phyloP scores from a whole-genome alignment of 2,888 invertebrate genomes.

The Herminia tarsipennalis region DNA sequence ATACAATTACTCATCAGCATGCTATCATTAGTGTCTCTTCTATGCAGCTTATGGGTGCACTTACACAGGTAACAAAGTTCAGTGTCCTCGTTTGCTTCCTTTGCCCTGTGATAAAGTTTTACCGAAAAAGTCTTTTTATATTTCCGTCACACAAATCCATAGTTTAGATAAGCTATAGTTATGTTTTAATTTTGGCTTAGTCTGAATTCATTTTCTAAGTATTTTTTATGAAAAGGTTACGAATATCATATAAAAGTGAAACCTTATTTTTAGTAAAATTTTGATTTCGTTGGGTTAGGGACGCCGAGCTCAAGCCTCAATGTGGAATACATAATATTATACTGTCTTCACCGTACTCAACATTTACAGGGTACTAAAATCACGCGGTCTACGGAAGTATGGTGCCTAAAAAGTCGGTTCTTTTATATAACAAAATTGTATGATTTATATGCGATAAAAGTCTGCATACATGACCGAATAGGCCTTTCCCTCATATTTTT shows the following conservation, averaged over 20 bases:
- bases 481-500: conserved; percentile 26
- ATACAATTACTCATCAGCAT: conserved; percentile 4
- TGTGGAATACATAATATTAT: neutral
- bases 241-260: too few species aligned
- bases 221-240: too few species aligned
- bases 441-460: conserved; percentile 42
- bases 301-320: too few species aligned
- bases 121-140: too few species aligned
- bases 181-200: too few species aligned
- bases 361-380: conserved; percentile 4
- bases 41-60: neutral
- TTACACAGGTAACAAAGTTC: conserved; percentile 3
- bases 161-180: too few species aligned
- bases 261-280: too few species aligned
- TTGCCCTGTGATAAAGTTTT: conserved; percentile 9
- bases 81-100: neutral
- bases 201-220: too few species aligned
- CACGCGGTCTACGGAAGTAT: neutral
- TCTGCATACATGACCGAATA: conserved; percentile 21
- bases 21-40: neutral
- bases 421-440: conserved; percentile 25
- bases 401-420: conserved; percentile 9
- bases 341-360: neutral
- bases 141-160: too few species aligned
- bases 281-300: too few species aligned